Conservation (phyloP, 2,113 vertebrate genomes). For the Puntigrus tetrazona region DNA sequence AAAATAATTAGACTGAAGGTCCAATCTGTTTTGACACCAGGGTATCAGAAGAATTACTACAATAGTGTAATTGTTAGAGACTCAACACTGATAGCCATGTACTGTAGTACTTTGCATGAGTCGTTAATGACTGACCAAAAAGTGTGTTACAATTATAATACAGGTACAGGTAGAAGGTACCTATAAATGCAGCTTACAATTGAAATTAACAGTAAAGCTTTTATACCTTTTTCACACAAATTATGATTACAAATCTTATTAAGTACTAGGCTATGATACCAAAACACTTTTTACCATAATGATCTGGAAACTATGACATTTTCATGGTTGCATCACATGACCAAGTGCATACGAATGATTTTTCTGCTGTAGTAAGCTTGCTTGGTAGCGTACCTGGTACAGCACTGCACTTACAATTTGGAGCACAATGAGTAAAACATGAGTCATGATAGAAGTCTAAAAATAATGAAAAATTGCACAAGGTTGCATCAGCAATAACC, state of each 20-base stretch:
- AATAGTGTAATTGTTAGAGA: not conserved
- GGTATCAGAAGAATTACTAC: not conserved
- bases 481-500: not conserved
- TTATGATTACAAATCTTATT: not conserved
- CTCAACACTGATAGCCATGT: not conserved
- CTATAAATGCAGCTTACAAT: not conserved
- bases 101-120: not conserved
- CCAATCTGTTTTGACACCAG: conserved; percentile 4
- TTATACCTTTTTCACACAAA: not conserved
- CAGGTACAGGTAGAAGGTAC: not conserved
- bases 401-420: not conserved
- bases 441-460: not conserved
- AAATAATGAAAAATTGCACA: not conserved
- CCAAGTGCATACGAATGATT: not conserved
- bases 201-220: not conserved
- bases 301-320: not conserved
- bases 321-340: not conserved
- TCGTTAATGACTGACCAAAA: not conserved
- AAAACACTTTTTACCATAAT: not conserved
- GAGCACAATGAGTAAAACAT: not conserved
- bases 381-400: not conserved
- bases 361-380: not conserved
- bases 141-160: not conserved
- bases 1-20: conserved; percentile 15
- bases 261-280: not conserved